Evolutionary conservation across 2,797 vertebrate species (phyloP), one percentile per base, ranked within the genome.

Genomic region (Lutjanus argentimaculatus): DNA sequence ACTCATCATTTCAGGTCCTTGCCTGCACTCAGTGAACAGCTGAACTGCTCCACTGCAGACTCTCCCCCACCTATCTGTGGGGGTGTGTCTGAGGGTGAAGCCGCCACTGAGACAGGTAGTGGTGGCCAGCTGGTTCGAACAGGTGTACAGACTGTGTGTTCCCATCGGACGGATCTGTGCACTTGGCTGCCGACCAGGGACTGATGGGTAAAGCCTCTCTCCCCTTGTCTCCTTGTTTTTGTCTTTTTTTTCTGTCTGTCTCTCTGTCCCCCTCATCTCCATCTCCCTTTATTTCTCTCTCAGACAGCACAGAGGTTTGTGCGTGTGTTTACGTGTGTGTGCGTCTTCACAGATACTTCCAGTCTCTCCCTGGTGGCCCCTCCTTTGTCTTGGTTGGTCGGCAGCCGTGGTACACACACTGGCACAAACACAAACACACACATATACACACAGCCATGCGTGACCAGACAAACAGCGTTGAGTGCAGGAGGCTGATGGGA

Each of bases 41-140:
- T 62, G 12, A 52, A 30, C 42, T 51, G 49, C 72, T 63, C 22
- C n/a, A 0, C 67, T 46, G 48, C 73, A 17, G n/a, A 72, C 57
- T 42, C 52, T 21, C 52, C 75, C 43, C 67, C 80, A 42, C 79
- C 77, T 36, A 36, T 70, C 43, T 1, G 77, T 9, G 85, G 72
- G 87, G 86, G 87, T 81, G 59, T 89, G 91, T 94, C 63, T 91
- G 94, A 93, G 95, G 95, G 95, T 82, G 92, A 95, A 91, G 93
- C 94, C 94, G 93, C 92, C 82, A 92, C 91, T 95, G 96, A 97
- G 95, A 96, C 90, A 96, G 96, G 97, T 97, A 97, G 94, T 81
- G 92, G 91, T 46, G 88, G 92, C 96, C 97, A 99, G 97, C 97
- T 98, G 97, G 96, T 94, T 93, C 61, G 95, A 97, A 97, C 98